Evolutionary conservation across 2,888 invertebrate species (phyloP), one percentile per base, ranked within the genome.

Genomic region (Caenorhabditis sulstoni): DNA sequence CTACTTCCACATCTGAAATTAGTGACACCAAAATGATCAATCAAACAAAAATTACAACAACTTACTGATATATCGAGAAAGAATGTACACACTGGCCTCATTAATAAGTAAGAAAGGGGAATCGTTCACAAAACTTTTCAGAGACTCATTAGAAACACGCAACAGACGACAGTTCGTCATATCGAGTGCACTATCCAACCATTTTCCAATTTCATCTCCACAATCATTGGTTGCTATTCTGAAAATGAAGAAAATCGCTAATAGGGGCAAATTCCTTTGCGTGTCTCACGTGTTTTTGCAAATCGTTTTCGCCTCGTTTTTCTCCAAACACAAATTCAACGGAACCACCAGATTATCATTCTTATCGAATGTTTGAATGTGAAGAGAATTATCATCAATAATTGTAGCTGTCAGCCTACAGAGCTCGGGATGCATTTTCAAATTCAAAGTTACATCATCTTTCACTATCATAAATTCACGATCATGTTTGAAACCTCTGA

Each of bases 401-500:
- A 73, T 57, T 20, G 39, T 64, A 0, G 86, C 82, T 0, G 52
- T 52, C 45, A 89, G 65, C 11, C 74, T 53, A 90, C 96, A 95
- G 91, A 98, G 92, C 81, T 93, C 93, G 1, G 94, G 93, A 86
- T 94, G 93, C 76, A 94, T 93, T 91, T 97, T 97, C 91, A 97
- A 96, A 1, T 95, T 96, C 64, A 97, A 91, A 76, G 95, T 94
- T 77, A 94, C 93, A 87, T 93, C 93, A 9, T 93, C 93, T 87
- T 94, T 94, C 8, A 95, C 93, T 77, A 98, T 94, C 95, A 97
- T 95, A 96, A 96, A 98, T 89, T 94, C 93, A 83, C 97, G 93
- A 91, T 98, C 98, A 91, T 94, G 95, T 87, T 94, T 92, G 39
- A 98, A 93, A 0, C 97, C 97, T 87, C 94, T 94, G 0, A 91